These are phyloP conservation scores for Poecile atricapillus DNA, from an alignment of 2,113 vertebrate genomes.

Conservation along the genomic window DNA sequence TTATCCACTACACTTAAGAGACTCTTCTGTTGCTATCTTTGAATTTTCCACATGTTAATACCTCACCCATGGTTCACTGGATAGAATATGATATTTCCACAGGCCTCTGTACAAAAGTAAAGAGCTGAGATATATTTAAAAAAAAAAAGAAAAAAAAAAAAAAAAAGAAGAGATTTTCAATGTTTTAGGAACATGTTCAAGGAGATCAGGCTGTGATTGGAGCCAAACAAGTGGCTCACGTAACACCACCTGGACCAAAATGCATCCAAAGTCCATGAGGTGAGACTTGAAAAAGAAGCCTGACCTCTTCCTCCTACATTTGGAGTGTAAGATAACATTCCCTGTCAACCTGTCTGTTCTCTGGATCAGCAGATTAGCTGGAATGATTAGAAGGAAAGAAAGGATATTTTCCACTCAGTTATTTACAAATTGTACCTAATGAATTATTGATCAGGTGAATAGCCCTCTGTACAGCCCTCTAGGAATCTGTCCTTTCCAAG, in stretches of 20 bases:
- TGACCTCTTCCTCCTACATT: not conserved
- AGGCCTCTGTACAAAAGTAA: not conserved
- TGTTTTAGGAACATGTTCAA: not conserved
- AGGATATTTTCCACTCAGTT: slow-evolving; percentile 38
- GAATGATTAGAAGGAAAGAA: slow-evolving; percentile 28
- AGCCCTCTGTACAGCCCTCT: not conserved
- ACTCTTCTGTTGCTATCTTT: not conserved
- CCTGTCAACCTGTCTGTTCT: not conserved
- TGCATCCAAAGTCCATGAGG: not conserved
- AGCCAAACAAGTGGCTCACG: not conserved
- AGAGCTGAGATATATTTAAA: not conserved
- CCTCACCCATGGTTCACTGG: not conserved
- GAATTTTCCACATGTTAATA: not conserved
- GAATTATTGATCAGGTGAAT: slow-evolving; percentile 19
- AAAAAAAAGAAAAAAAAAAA: no score
- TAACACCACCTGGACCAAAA: not conserved
- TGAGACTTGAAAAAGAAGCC: not conserved
- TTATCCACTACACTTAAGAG: not conserved
- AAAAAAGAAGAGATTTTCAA: rapidly evolving
- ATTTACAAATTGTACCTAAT: slow-evolving; percentile 40
- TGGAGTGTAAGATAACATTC: not conserved
- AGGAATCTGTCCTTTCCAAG: not conserved
- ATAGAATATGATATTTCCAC: not conserved
- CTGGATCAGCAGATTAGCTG: slow-evolving; percentile 39
- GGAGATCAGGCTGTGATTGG: not conserved